A percentile compares a stretch with the other conserved stretches of the same genome.
Conservation (phyloP, 2,888 invertebrate genomes). For the Clunio marinus region DNA sequence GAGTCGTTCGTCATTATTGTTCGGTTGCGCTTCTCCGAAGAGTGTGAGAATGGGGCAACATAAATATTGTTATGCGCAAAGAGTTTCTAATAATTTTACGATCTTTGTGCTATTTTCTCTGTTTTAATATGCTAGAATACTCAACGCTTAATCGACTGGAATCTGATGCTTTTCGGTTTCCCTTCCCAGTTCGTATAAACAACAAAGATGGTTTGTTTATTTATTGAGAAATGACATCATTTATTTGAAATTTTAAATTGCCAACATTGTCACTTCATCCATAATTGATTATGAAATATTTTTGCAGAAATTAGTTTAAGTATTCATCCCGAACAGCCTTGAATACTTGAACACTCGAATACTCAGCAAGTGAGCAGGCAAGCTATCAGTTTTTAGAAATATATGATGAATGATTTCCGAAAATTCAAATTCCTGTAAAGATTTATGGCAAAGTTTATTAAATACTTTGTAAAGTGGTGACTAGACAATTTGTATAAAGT, state of each 20-base stretch:
- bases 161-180: background rate
- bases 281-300: too few relatives aligned
- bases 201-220: background rate
- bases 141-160: background rate
- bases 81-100: background rate
- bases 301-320: too few relatives aligned
- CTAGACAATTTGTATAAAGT: background rate
- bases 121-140: background rate
- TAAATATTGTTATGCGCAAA: background rate
- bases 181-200: too few relatives aligned
- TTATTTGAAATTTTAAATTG: constrained; percentile 10
- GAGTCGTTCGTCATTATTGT: background rate
- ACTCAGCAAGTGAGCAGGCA: too few relatives aligned
- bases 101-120: background rate
- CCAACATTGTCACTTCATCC: constrained; percentile 5
- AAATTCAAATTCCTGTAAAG: background rate
- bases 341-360: too few relatives aligned
- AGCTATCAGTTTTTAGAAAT: too few relatives aligned
- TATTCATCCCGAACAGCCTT: too few relatives aligned
- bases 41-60: background rate
- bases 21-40: background rate
- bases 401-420: constrained; percentile 15
- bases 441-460: background rate
- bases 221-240: constrained; percentile 5
- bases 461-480: constrained; percentile 1